phyloP scores from a whole-genome alignment of 2,888 invertebrate genomes.

The Athetis lepigone region DNA sequence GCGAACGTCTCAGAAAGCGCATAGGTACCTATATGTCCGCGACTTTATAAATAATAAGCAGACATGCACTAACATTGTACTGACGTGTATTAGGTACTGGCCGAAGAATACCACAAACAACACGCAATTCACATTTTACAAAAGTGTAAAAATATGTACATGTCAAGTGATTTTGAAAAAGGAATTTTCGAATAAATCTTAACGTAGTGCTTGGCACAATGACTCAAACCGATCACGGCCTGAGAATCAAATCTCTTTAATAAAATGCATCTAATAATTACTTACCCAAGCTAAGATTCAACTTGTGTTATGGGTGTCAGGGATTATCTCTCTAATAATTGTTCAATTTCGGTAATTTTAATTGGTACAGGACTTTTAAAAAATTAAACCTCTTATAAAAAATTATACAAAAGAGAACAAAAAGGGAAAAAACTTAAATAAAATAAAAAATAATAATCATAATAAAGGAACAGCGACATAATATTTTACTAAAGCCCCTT shows the following conservation, averaged over 20 bases:
- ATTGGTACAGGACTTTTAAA: no score
- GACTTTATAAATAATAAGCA: slow-evolving; percentile 49
- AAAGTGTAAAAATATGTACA: slow-evolving; percentile 26
- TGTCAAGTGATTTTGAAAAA: slow-evolving; percentile 26
- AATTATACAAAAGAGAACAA: no score
- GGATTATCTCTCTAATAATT: no score
- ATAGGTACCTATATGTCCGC: slow-evolving; percentile 50
- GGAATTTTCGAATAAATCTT: not conserved
- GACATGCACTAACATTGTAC: slow-evolving; percentile 43
- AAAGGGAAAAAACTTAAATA: no score
- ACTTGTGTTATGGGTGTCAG: no score
- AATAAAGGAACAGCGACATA: no score
- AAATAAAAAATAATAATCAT: no score
- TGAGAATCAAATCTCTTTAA: not conserved
- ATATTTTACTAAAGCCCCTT: no score
- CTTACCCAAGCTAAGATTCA: no score
- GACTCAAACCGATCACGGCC: not conserved
- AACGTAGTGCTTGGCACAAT: not conserved
- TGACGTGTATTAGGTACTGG: slow-evolving; percentile 18
- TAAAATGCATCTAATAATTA: no score
- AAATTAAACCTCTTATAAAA: no score
- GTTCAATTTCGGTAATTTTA: no score
- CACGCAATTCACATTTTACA: slow-evolving; percentile 40
- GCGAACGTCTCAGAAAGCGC: slow-evolving; percentile 22
- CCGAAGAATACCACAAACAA: slow-evolving; percentile 50